Evolutionary conservation across 1,140 invertebrate genomes (phyloP).

Genomic region (Drosophila lini): DNA sequence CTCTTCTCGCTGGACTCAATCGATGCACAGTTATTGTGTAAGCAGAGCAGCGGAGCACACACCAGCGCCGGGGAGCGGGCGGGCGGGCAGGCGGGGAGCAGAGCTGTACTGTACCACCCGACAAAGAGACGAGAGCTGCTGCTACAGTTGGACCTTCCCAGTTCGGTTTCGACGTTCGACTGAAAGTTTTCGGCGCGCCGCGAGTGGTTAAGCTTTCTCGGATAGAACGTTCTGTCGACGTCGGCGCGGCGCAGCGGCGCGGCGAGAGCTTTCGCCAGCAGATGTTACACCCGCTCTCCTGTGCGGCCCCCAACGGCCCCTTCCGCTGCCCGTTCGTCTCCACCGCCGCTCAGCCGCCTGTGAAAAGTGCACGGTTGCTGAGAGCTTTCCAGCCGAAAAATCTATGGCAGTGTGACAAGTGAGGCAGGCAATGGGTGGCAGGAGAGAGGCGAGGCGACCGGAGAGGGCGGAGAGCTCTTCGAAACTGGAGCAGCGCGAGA

Average conservation of each 20-base stretch:
- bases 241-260: constrained; percentile 15
- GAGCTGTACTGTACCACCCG: constrained; percentile 81
- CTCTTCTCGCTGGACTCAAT: constrained; percentile 71
- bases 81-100: constrained; percentile 69
- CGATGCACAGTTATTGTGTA: constrained; percentile 83
- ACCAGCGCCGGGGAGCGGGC: constrained; percentile 72
- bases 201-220: constrained; percentile 83
- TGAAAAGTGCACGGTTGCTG: constrained; percentile 36
- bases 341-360: constrained; percentile 16
- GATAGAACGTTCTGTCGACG: constrained; percentile 55
- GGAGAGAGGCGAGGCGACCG: constrained; percentile 1
- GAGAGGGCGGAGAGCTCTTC: constrained; percentile 55
- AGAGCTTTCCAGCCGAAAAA: constrained; percentile 69
- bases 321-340: background rate
- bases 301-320: constrained; percentile 19
- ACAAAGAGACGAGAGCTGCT: constrained; percentile 79
- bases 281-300: constrained; percentile 54
- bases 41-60: constrained; percentile 67
- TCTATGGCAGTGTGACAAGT: constrained; percentile 79
- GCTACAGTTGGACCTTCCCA: constrained; percentile 82
- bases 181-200: constrained; percentile 82
- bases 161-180: constrained; percentile 84
- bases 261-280: constrained; percentile 65
- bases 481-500: constrained; percentile 69
- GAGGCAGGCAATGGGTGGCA: constrained; percentile 53